Percentiles rank a stretch among this genome's conserved stretches.
phyloP scores from a whole-genome alignment of 2,888 invertebrate species.

The Erebia epiphron region DNA sequence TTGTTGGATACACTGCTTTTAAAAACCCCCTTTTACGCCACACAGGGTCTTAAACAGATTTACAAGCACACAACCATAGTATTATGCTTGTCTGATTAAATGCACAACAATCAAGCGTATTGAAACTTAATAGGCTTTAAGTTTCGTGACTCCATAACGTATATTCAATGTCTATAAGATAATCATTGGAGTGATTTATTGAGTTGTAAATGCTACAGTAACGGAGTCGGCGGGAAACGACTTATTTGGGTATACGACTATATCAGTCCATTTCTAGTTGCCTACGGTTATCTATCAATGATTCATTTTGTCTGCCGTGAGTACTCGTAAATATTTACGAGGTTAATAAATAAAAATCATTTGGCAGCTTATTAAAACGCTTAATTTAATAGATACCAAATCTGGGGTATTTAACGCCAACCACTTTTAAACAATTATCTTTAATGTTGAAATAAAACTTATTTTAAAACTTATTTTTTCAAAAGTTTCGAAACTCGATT shows the following conservation, averaged over 20 bases:
- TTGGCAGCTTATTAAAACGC: conserved; percentile 4
- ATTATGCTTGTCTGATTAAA: conserved; percentile 8
- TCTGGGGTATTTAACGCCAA: neutral
- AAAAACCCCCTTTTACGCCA: too few species aligned
- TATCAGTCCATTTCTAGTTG: conserved; percentile 22
- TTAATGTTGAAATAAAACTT: neutral
- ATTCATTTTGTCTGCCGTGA: conserved; percentile 9
- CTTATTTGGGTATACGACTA: conserved; percentile 25
- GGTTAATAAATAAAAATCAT: conserved; percentile 6
- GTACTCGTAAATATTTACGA: conserved; percentile 12
- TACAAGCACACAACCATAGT: neutral
- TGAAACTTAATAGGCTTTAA: conserved; percentile 15
- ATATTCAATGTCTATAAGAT: conserved; percentile 24
- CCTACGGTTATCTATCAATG: conserved; percentile 19
- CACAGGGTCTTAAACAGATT: too few species aligned
- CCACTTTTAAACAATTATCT: neutral
- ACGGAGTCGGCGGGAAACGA: conserved; percentile 21
- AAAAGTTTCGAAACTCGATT: neutral
- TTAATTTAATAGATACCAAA: conserved; percentile 1
- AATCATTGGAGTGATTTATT: conserved; percentile 26
- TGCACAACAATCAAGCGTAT: conserved; percentile 14
- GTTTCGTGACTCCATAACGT: conserved; percentile 17
- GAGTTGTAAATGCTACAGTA: conserved; percentile 25
- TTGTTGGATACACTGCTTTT: too few species aligned
- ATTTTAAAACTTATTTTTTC: neutral